phyloP scores from a whole-genome alignment of 2,113 vertebrate genomes.

The Cettia cetti region DNA sequence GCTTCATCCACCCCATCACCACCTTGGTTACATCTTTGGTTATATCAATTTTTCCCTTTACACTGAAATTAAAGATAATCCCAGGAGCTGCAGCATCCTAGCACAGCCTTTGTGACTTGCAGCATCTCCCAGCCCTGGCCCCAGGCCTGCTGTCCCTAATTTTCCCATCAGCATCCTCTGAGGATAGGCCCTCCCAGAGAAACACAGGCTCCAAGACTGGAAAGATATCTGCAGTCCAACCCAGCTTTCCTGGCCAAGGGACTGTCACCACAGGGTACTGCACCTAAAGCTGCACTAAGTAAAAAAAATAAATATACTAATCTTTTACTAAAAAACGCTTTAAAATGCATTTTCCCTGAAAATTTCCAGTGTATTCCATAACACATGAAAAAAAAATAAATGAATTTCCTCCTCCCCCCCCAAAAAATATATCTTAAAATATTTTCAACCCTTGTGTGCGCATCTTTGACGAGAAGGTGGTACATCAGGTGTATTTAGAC shows the following conservation, averaged over 20 bases:
- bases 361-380: slow-evolving; percentile 79
- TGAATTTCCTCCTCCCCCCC: not conserved
- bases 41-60: not conserved
- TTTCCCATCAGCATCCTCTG: not conserved
- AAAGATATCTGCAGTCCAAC: not conserved
- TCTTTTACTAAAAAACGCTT: slow-evolving; percentile 55
- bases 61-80: not conserved
- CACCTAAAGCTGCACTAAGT: slow-evolving; percentile 36
- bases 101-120: not conserved
- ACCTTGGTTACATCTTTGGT: slow-evolving; percentile 23
- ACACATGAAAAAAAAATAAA: slow-evolving; percentile 67
- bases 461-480: slow-evolving; percentile 30
- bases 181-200: not conserved
- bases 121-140: not conserved
- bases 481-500: not conserved
- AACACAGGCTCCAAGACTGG: not conserved
- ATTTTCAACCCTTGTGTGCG: slow-evolving; percentile 34
- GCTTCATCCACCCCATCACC: not conserved
- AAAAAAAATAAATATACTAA: slow-evolving; percentile 70
- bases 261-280: not conserved
- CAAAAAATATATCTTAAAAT: slow-evolving; percentile 58
- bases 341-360: slow-evolving; percentile 73
- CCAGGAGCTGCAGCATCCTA: not conserved
- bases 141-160: not conserved
- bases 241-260: not conserved